Evolutionary conservation across 2,113 vertebrate genomes (phyloP).

Genomic region (Alectura lathami): DNA sequence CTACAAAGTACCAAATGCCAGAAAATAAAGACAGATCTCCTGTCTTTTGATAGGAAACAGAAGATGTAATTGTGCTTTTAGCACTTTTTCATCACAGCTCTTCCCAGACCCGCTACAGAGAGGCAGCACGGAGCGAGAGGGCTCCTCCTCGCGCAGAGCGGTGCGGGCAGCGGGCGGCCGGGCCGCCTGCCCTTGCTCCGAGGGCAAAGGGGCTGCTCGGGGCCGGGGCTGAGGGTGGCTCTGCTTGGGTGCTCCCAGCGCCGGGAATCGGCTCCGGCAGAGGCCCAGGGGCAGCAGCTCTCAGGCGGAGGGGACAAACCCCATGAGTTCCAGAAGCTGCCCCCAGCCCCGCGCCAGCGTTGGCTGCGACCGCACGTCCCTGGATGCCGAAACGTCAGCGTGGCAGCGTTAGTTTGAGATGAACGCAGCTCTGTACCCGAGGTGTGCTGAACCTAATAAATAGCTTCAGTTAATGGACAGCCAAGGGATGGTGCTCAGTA

Average conservation of each 20-base stretch:
- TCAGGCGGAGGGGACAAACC: too few species aligned
- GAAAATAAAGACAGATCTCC: neutral
- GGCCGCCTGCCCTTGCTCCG: too few species aligned
- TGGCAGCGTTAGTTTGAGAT: neutral
- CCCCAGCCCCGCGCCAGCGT: too few species aligned
- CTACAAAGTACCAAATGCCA: neutral
- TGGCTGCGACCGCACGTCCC: neutral
- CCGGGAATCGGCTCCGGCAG: neutral
- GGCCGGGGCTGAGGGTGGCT: too few species aligned
- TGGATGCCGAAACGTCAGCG: rapidly evolving
- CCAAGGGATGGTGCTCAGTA: conserved; percentile 29
- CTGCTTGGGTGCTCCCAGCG: too few species aligned
- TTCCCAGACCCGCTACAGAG: neutral
- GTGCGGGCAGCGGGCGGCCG: too few species aligned
- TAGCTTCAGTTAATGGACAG: conserved; percentile 55
- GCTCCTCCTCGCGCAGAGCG: too few species aligned
- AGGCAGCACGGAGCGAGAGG: too few species aligned
- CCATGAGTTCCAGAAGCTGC: too few species aligned
- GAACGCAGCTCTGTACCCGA: neutral
- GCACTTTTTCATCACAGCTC: neutral
- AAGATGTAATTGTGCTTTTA: neutral
- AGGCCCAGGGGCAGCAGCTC: too few species aligned
- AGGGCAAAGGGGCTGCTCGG: too few species aligned
- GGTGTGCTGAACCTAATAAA: conserved; percentile 46
- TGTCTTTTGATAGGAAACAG: neutral